phyloP scores from a whole-genome alignment of 2,888 invertebrate species.

The Thalpophila matura region DNA sequence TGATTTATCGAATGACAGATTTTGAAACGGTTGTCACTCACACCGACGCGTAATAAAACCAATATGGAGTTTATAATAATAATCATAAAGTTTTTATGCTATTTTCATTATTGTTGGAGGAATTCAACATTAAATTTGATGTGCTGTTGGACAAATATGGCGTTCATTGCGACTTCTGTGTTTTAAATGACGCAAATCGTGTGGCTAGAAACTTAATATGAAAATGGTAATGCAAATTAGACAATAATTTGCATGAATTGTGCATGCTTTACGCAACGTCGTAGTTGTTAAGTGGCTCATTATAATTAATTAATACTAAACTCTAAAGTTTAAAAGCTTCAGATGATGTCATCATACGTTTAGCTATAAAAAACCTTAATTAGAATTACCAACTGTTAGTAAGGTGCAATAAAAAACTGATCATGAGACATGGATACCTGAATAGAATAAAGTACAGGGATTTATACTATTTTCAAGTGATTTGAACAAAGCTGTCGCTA shows the following conservation, averaged over 20 bases:
- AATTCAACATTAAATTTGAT: conserved; percentile 12
- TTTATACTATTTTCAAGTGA: background rate
- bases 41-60: conserved; percentile 51
- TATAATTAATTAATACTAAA: conserved; percentile 1
- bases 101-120: conserved; percentile 12
- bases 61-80: conserved; percentile 32
- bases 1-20: conserved; percentile 48
- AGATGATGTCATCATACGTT: conserved; percentile 1
- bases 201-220: background rate
- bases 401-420: too few species aligned
- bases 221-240: conserved; percentile 23
- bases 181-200: conserved; percentile 21
- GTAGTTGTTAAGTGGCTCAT: background rate
- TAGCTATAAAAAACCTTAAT: background rate
- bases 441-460: too few species aligned
- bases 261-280: conserved; percentile 4
- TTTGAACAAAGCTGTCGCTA: accelerated
- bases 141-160: conserved; percentile 19
- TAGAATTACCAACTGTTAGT: too few species aligned
- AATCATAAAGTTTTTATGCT: conserved; percentile 32
- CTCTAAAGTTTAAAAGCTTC: background rate
- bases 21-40: conserved; percentile 49
- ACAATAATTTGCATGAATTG: conserved; percentile 12
- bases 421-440: background rate
- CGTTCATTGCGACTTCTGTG: conserved; percentile 8